These are phyloP conservation scores for Erpornis zantholeuca DNA, from an alignment of 2,113 vertebrate genomes.

Conservation along the genomic window DNA sequence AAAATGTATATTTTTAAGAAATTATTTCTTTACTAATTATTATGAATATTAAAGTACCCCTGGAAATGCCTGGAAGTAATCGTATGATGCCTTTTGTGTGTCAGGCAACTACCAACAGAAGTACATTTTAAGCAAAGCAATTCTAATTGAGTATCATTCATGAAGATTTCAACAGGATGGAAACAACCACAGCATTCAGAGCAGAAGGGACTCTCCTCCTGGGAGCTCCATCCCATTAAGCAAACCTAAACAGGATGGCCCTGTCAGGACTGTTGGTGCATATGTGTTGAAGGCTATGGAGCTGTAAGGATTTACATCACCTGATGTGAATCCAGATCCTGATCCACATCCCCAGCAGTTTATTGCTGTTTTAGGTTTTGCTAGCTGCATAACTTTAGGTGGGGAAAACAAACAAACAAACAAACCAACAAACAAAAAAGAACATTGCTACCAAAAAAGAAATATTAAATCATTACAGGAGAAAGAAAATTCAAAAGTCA, in stretches of 20 bases:
- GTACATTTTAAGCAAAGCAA: not conserved
- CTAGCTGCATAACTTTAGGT: not conserved
- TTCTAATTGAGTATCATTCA: not conserved
- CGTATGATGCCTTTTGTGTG: not conserved
- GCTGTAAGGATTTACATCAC: not conserved
- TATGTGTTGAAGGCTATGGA: not conserved
- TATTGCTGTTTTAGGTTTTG: not conserved
- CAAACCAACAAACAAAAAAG: too few relatives aligned
- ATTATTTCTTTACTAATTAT: not conserved
- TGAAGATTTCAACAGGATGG: not conserved
- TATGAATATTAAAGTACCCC: not conserved
- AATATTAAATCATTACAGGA: not conserved
- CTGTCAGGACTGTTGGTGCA: not conserved
- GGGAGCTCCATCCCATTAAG: not conserved
- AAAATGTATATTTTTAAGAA: not conserved
- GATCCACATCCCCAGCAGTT: not conserved
- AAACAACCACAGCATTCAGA: not conserved
- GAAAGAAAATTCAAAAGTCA: not conserved
- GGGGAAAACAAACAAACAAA: too few relatives aligned
- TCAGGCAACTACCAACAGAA: not conserved
- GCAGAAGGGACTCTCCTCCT: not conserved
- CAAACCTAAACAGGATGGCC: not conserved
- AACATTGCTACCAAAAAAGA: not conserved
- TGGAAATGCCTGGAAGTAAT: not conserved
- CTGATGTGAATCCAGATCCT: not conserved